These are phyloP conservation scores for Apaloderma vittatum DNA, from an alignment of 2,113 vertebrate species.

Conservation along the genomic window DNA sequence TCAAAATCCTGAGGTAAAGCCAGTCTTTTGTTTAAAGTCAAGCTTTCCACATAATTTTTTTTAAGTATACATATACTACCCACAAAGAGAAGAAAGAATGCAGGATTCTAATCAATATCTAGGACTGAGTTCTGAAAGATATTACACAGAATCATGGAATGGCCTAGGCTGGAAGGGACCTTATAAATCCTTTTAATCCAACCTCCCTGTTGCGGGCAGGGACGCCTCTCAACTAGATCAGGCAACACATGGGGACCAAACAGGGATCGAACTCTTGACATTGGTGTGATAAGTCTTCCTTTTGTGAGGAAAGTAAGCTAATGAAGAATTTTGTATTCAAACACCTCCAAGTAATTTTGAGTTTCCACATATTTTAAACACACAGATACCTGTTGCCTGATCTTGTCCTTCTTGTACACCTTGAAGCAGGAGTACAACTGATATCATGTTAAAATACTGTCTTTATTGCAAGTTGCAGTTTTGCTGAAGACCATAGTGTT, in stretches of 20 bases:
- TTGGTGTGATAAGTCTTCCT: background rate
- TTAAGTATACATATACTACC: background rate
- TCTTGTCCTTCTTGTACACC: background rate
- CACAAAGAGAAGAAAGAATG: background rate
- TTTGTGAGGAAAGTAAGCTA: background rate
- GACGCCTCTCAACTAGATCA: too few relatives aligned
- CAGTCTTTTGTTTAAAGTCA: background rate
- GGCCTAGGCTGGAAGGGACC: too few relatives aligned
- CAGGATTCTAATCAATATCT: background rate
- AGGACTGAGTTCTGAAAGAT: background rate
- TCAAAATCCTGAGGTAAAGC: background rate
- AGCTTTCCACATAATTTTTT: background rate
- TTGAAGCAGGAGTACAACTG: background rate
- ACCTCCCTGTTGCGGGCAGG: too few relatives aligned
- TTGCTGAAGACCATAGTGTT: background rate
- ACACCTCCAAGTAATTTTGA: background rate
- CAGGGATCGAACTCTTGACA: too few relatives aligned
- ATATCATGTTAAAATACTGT: background rate
- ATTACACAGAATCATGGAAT: background rate
- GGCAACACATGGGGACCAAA: too few relatives aligned
- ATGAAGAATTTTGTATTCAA: background rate
- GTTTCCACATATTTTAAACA: background rate
- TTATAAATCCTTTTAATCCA: too few relatives aligned
- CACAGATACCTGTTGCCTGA: background rate
- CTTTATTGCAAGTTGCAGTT: background rate